phyloP scores from a whole-genome alignment of 2,113 vertebrate genomes.

The Peucedramus taeniatus region DNA sequence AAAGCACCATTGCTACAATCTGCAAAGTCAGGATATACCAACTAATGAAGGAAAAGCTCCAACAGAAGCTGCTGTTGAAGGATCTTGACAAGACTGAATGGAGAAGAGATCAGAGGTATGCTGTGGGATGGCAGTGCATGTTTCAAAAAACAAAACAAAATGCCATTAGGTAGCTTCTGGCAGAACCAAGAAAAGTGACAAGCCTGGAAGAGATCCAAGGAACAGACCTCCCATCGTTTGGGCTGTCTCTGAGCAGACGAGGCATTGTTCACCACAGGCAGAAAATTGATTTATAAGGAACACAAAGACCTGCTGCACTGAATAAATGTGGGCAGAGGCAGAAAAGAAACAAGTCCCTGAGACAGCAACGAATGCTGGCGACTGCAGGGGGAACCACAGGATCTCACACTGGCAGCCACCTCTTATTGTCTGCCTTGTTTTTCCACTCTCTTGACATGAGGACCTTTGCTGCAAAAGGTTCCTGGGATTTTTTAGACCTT shows the following conservation, averaged over 20 bases:
- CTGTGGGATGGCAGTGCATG: neutral
- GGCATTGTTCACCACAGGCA: neutral
- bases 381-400: neutral
- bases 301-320: constrained; percentile 18
- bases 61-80: neutral
- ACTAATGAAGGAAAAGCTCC: neutral
- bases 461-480: neutral
- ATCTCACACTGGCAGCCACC: neutral
- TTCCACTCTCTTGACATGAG: neutral
- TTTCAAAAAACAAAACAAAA: neutral
- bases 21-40: neutral
- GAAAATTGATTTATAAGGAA: constrained; percentile 34
- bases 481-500: neutral
- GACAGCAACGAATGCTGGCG: neutral
- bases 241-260: neutral
- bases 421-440: neutral
- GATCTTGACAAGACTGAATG: neutral
- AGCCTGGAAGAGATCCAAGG: neutral
- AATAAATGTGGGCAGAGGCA: neutral
- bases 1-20: neutral
- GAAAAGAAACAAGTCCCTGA: neutral
- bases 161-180: constrained; percentile 10
- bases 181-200: constrained; percentile 2
- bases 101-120: neutral
- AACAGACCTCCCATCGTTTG: neutral